Conservation (phyloP, 2,797 vertebrate genomes). For the Meriones psammophilus region DNA sequence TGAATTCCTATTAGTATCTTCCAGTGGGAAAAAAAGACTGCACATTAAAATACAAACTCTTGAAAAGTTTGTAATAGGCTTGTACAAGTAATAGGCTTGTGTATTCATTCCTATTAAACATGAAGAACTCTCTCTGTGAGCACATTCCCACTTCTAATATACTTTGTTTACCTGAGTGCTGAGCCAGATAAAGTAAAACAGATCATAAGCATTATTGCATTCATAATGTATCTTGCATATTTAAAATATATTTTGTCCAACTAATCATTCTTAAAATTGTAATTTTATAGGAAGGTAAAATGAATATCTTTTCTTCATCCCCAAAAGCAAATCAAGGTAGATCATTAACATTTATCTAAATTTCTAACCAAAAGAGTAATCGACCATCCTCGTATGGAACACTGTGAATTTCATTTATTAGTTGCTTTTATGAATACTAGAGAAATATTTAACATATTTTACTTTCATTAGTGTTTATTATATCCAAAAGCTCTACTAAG, state of each 20-base stretch:
- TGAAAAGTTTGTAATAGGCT: background rate
- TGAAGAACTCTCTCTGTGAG: background rate
- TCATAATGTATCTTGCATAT: background rate
- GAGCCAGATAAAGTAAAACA: constrained; percentile 9
- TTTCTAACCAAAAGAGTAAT: background rate
- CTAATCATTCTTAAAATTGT: background rate
- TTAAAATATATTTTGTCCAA: background rate
- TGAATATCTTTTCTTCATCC: background rate
- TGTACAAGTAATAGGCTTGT: background rate
- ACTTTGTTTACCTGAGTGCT: background rate
- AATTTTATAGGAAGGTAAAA: background rate
- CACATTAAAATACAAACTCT: background rate
- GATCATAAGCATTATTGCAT: background rate
- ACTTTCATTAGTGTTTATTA: background rate
- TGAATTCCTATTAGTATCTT: background rate
- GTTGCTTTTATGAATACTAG: background rate
- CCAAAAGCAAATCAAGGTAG: background rate
- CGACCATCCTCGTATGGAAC: background rate
- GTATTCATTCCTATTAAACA: background rate
- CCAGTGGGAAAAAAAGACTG: background rate
- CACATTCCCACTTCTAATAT: background rate
- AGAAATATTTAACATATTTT: background rate
- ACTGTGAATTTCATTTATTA: constrained; percentile 19
- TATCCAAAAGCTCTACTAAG: background rate
- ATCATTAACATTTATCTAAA: background rate